Base-by-base conservation (phyloP, 2,113 vertebrate species). In the Scomber japonicus region DNA sequence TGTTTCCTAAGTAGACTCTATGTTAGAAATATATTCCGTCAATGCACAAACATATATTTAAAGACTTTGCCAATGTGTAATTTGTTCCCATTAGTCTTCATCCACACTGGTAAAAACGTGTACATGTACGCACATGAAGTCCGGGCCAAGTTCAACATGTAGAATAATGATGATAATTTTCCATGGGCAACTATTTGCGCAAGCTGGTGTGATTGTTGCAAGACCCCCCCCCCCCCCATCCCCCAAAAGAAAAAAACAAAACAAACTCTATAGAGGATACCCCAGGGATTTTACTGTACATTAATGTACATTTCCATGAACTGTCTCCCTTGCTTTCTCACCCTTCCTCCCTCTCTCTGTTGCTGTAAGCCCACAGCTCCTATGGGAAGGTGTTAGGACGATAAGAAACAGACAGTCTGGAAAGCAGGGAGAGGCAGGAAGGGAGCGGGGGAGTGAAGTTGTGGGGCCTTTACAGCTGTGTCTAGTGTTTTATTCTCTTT, bases 301-400 rank as follows among this genome's bases (percentile, higher is more conserved):
- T 84, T 71, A 49, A 82, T 84, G 72, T 75, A 40, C 24, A 72
- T 68, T 83, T 76, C 35, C 13, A 50, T 78, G 67, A 19, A 55
- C 31, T 84, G 78, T 83, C 56, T 82, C 61, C 72, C 63, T 59
- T n/a, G 14, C 50, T 66, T 75, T 80, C 83, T 80, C 67, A 75
- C 78, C 59, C 62, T 71, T 49, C 70, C 63, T 49, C 67, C 51
- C 1, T 11, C 57, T 55, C 44, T 14, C 48, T 82, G 49, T 48
- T 72, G 76, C 60, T 81, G 61, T 73, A 59, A 87, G 69, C 62
- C 80, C 61, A 55, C 53, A 75, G 40, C 74, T 89, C 90, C 90
- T 85, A 48, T 87, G 92, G 92, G 93, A 92, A 93, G 91, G 91
- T 92, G 87, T 87, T 87, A 71, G 81, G 80, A 78, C n/a, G 88